Evolutionary conservation across 1,140 invertebrate species (phyloP).

Genomic region (Zaprionus inermis): DNA sequence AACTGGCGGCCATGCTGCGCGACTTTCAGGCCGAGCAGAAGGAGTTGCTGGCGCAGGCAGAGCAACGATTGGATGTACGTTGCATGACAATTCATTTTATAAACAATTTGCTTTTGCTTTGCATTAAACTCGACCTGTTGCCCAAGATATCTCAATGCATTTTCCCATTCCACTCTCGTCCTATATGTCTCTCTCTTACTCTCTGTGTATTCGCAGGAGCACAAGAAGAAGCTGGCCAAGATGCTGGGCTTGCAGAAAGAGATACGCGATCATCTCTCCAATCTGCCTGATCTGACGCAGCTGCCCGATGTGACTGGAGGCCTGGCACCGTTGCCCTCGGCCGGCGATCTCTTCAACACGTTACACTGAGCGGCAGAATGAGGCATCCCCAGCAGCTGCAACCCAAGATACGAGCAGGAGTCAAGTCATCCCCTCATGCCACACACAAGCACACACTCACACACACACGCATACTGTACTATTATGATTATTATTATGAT

Average conservation of each 20-base stretch:
- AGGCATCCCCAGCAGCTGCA: constrained; percentile 6
- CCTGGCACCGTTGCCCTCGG: constrained; percentile 95
- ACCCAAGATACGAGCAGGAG: constrained; percentile 7
- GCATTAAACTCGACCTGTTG: constrained; percentile 19
- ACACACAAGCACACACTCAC: neutral
- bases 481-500: constrained; percentile 16
- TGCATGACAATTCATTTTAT: constrained; percentile 14
- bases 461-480: neutral
- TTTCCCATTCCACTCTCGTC: constrained; percentile 7
- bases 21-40: constrained; percentile 94
- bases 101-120: constrained; percentile 13
- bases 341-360: constrained; percentile 94
- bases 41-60: constrained; percentile 92
- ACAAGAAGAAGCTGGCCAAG: constrained; percentile 93
- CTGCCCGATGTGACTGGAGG: constrained; percentile 95
- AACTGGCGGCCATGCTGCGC: constrained; percentile 92
- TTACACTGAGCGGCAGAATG: constrained; percentile 57
- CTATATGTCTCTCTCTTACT: constrained; percentile 13
- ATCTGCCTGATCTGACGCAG: constrained; percentile 95
- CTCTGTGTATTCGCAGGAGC: constrained; percentile 88
- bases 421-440: constrained; percentile 3
- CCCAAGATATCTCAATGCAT: constrained; percentile 14
- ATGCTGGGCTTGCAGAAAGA: constrained; percentile 93
- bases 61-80: constrained; percentile 92
- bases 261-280: constrained; percentile 95